Percentiles rank a stretch among this genome's conserved stretches.
phyloP scores from a whole-genome alignment of 2,797 vertebrate species.

The Astyanax mexicanus region DNA sequence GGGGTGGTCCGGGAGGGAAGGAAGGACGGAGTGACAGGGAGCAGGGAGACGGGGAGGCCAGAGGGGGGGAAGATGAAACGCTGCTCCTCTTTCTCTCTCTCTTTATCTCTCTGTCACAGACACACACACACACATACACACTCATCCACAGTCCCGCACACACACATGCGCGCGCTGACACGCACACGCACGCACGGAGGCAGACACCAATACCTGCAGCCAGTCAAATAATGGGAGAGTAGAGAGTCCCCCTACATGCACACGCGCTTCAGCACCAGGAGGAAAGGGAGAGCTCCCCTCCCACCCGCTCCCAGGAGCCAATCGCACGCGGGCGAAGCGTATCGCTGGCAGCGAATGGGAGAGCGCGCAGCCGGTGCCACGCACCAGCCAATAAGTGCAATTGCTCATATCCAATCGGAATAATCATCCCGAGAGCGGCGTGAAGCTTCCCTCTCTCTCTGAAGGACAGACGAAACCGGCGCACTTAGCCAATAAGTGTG shows the following conservation, averaged over 20 bases:
- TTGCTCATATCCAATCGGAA: slow-evolving; percentile 79
- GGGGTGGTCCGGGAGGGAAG: slow-evolving; percentile 65
- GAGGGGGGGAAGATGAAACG: slow-evolving; percentile 76
- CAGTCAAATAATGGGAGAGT: slow-evolving; percentile 80
- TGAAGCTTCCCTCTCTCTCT: slow-evolving; percentile 65
- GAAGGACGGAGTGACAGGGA: slow-evolving; percentile 82
- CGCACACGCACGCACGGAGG: slow-evolving; percentile 67
- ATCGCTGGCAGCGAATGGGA: slow-evolving; percentile 69
- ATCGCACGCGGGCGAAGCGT: slow-evolving; percentile 63
- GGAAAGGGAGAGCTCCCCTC: slow-evolving; percentile 71
- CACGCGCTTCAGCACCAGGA: slow-evolving; percentile 75
- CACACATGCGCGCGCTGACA: slow-evolving; percentile 57
- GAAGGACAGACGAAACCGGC: slow-evolving; percentile 70
- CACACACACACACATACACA: slow-evolving; percentile 56
- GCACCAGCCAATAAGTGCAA: slow-evolving; percentile 78
- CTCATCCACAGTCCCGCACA: slow-evolving; percentile 10
- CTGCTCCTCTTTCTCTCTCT: slow-evolving; percentile 73
- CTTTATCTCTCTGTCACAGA: slow-evolving; percentile 50
- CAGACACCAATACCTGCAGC: slow-evolving; percentile 78
- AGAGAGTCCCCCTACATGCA: slow-evolving; percentile 76
- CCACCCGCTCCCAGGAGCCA: slow-evolving; percentile 75
- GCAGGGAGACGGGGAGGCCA: slow-evolving; percentile 81
- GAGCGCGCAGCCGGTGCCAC: slow-evolving; percentile 66
- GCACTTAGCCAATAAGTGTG: slow-evolving; percentile 71
- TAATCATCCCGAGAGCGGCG: slow-evolving; percentile 75